phyloP scores from a whole-genome alignment of 2,888 invertebrate genomes.

The Nomada hirtipes region DNA sequence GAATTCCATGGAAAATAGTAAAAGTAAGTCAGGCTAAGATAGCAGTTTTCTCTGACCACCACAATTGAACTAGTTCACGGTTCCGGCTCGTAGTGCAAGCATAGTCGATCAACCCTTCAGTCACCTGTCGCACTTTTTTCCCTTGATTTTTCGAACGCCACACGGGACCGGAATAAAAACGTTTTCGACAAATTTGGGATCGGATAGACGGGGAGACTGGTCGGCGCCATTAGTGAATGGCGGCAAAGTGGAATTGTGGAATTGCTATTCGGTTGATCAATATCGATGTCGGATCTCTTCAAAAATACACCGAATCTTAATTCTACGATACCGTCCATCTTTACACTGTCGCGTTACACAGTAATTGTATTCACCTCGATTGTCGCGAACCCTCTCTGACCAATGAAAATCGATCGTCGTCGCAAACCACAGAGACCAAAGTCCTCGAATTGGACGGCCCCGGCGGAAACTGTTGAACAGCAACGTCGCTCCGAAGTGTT shows the following conservation, averaged over 20 bases:
- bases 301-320: background rate
- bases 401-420: conserved; percentile 22
- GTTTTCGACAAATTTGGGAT: conserved; percentile 12
- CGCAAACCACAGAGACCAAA: conserved; percentile 5
- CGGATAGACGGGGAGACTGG: conserved; percentile 15
- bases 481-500: conserved; percentile 21
- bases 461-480: conserved; percentile 6
- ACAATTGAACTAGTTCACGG: conserved; percentile 39
- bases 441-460: background rate
- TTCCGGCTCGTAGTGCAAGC: background rate
- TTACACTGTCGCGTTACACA: background rate
- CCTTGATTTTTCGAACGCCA: background rate
- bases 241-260: conserved; percentile 9
- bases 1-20: background rate
- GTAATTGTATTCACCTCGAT: background rate
- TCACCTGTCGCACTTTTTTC: background rate
- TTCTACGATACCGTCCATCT: background rate
- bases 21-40: no score
- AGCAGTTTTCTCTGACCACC: conserved; percentile 34
- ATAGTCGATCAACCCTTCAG: background rate
- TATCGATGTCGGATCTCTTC: background rate
- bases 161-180: conserved; percentile 1
- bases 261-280: conserved; percentile 16
- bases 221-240: conserved; percentile 38
- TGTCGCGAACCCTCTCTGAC: no score